These are phyloP conservation scores for Momotus momota DNA, from an alignment of 2,797 vertebrate species.

Conservation along the genomic window DNA sequence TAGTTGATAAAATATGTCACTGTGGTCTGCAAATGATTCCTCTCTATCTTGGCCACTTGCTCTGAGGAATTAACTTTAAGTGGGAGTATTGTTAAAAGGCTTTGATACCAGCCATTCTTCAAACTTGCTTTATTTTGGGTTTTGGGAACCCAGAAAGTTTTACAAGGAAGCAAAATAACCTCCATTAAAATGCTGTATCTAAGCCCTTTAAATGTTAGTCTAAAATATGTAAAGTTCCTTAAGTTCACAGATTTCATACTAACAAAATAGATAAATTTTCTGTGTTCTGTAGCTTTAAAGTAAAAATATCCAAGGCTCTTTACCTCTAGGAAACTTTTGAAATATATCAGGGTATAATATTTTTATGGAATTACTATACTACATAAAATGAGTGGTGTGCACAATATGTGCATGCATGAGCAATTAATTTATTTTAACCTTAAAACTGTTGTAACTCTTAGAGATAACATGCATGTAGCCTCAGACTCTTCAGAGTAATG, in stretches of 20 bases:
- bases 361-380: not conserved
- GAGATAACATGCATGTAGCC: not conserved
- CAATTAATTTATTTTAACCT: not conserved
- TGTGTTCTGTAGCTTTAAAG: not conserved
- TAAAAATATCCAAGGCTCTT: not conserved
- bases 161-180: not conserved
- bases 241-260: not conserved
- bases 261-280: not conserved
- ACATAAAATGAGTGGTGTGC: not conserved
- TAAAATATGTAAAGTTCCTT: not conserved
- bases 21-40: not conserved
- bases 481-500: not conserved
- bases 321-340: not conserved
- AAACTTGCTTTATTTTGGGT: not conserved
- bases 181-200: not conserved
- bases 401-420: not conserved
- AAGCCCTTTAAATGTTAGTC: not conserved
- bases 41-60: not conserved
- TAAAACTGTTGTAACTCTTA: not conserved
- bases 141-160: not conserved
- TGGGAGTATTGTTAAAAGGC: not conserved
- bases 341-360: not conserved
- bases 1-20: not conserved
- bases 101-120: not conserved
- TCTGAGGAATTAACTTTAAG: not conserved